phyloP scores from a whole-genome alignment of 2,113 vertebrate genomes.

The Lamprotornis superbus region DNA sequence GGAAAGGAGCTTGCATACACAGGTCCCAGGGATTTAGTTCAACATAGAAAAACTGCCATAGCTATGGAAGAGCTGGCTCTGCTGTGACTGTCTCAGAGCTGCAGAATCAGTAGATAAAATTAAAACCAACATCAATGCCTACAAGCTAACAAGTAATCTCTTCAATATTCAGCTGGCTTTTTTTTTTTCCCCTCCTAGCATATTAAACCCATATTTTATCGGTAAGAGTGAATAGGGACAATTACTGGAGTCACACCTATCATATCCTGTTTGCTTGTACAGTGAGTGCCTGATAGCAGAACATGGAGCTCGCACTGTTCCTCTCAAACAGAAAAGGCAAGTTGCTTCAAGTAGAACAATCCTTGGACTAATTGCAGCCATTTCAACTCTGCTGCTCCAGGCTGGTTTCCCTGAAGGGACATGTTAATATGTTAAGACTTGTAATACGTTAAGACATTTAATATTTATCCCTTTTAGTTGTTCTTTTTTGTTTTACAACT shows the following conservation, averaged over 20 bases:
- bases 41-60: not conserved
- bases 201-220: slow-evolving; percentile 30
- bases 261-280: slow-evolving; percentile 58
- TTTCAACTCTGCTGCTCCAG: not conserved
- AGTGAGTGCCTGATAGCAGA: not conserved
- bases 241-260: slow-evolving; percentile 54
- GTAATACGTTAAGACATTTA: not conserved
- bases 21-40: not conserved
- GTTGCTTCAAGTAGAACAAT: slow-evolving; percentile 62
- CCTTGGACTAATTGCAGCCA: slow-evolving; percentile 25
- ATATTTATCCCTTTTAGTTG: not conserved
- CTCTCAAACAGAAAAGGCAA: slow-evolving; percentile 59
- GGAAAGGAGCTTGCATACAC: not conserved
- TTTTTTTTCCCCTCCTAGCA: not conserved
- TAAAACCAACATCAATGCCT: not conserved
- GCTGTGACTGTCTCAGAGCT: not conserved
- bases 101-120: not conserved
- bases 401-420: slow-evolving; percentile 16
- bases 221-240: not conserved
- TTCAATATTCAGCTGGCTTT: not conserved
- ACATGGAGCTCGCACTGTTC: not conserved
- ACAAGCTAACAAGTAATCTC: not conserved
- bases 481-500: slow-evolving; percentile 24
- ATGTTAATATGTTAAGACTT: slow-evolving; percentile 35
- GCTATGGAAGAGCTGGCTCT: not conserved